Evolutionary conservation across 1,140 invertebrate species (phyloP).

Genomic region (Panagrolaimus sp.): DNA sequence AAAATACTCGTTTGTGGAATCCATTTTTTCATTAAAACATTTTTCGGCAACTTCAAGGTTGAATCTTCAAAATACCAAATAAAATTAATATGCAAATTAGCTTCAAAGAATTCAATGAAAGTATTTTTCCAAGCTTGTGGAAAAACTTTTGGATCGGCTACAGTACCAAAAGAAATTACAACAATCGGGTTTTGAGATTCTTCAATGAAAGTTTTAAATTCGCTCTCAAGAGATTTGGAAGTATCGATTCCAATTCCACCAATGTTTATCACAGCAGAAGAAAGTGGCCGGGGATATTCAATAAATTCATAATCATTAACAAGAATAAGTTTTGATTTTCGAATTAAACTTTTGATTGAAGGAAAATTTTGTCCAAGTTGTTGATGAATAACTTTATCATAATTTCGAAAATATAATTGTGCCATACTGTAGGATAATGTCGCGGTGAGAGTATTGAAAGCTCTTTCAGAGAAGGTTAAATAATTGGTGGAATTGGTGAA

Average conservation of each 20-base stretch:
- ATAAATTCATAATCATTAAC: constrained; percentile 2
- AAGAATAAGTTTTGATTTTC: background rate
- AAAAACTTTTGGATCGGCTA: no score
- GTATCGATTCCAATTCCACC: background rate
- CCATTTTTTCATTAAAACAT: background rate
- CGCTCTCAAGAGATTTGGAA: no score
- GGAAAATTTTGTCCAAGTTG: background rate
- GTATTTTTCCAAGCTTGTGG: background rate
- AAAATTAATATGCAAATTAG: background rate
- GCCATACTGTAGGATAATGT: background rate
- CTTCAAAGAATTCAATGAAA: background rate
- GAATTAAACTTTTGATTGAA: background rate
- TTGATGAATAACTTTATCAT: no score
- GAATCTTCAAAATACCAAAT: background rate
- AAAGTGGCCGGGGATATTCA: background rate
- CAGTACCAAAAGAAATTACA: no score
- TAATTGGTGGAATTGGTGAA: background rate
- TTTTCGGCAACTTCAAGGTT: background rate
- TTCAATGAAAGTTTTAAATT: no score
- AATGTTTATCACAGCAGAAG: background rate
- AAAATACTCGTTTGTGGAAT: background rate
- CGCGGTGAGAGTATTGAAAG: background rate
- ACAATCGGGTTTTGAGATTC: no score
- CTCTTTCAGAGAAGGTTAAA: background rate
- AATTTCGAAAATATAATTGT: background rate